Base-by-base conservation (phyloP, 1,140 invertebrate species). In the Trichomalopsis sarcophagae region DNA sequence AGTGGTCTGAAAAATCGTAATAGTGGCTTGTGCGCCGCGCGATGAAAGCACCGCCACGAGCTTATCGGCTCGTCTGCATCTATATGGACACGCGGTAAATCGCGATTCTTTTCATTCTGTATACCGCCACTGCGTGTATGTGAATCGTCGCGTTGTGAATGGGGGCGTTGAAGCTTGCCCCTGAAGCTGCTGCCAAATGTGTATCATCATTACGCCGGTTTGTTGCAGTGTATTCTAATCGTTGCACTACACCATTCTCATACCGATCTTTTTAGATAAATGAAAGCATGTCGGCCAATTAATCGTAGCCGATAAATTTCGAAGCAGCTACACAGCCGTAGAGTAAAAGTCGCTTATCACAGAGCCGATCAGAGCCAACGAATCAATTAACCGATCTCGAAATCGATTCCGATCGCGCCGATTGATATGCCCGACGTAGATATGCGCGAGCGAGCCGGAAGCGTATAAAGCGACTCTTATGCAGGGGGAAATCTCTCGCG, bases 1-100 rank as follows among this genome's bases (percentile, higher is more conserved):
- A 76, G 55, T 76, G 50, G 50, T 83, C 69, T 76, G 62, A 82
- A 74, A 82, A 82, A 75, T 82, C 44, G 44, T 82, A 82, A 75
- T 81, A n/a, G 40, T 47, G 40, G 23, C 30, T 75, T 75, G 66
- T 36, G 33, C 3, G 2, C 3, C 33, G 30, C 1, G 17, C 1
- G 44, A 50, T 78, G 76, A 78, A 55, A 62, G 76, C 21, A 30
- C 21, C 78, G 27, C 69, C 69, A 13, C 23, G 13, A 30, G 27
- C 69, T 73, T 47, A 23, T 47, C 36, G 1, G 14, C 14, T 44
- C n/a, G 23, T 66, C 30, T 33, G 21, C n/a, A 36, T 62, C 55
- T 21, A 62, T 9, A 50, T 50, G 10, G 55, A 62, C 6, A 5
- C 55, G 55, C 55, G 17, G 55, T 62, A n/a, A 11, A 44, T 44